A percentile compares a stretch with the other conserved stretches of the same genome.
phyloP scores from a whole-genome alignment of 2,113 vertebrate species.

The Pterophyllum scalare region DNA sequence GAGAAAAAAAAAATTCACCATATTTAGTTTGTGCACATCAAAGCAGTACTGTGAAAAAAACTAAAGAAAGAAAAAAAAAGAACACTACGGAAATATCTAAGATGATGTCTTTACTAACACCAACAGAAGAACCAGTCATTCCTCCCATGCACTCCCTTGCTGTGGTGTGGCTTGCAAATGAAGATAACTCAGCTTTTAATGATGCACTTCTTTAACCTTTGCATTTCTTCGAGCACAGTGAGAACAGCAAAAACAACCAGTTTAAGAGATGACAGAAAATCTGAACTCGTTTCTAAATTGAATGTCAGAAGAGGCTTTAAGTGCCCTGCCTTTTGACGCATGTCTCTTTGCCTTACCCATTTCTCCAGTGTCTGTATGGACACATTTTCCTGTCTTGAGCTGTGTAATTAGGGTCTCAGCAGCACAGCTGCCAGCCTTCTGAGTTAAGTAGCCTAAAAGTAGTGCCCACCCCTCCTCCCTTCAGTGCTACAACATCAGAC shows the following conservation, averaged over 20 bases:
- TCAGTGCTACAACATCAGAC: conserved; percentile 55
- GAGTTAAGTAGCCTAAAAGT: conserved; percentile 35
- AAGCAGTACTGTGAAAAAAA: not conserved
- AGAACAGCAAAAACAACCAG: conserved; percentile 6
- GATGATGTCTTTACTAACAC: not conserved
- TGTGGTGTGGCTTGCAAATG: conserved; percentile 6
- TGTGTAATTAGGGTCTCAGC: conserved; percentile 51
- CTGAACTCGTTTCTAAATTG: conserved; percentile 12
- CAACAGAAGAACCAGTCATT: conserved; percentile 19
- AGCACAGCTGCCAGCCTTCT: conserved; percentile 21
- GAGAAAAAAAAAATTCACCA: not conserved
- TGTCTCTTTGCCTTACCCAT: not conserved
- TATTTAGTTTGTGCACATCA: not conserved
- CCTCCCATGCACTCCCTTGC: not conserved
- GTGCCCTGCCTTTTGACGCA: not conserved
- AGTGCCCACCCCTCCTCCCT: conserved; percentile 25
- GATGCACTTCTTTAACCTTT: not conserved
- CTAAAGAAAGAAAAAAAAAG: not conserved
- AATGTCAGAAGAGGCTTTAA: conserved; percentile 2
- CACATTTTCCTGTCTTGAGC: conserved; percentile 20
- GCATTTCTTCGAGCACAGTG: not conserved
- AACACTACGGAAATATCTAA: not conserved
- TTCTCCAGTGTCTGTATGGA: conserved; percentile 2
- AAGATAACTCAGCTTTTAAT: conserved; percentile 15
- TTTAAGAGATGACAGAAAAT: conserved; percentile 25